Evolutionary conservation across 2,797 vertebrate species (phyloP).

Genomic region (Selene dorsalis): DNA sequence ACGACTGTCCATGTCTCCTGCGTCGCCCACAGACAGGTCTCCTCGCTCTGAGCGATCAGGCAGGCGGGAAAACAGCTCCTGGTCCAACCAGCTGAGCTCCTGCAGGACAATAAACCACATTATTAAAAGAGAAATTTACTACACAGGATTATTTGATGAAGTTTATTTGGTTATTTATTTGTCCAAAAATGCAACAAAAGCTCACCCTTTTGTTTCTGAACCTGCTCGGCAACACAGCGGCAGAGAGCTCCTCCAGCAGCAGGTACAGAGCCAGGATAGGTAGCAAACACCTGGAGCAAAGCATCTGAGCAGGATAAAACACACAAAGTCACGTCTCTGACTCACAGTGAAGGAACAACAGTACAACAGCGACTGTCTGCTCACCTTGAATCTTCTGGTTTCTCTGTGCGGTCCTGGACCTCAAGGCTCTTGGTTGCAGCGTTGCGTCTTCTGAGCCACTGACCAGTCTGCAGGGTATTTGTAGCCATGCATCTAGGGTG

Average conservation of each 20-base stretch:
- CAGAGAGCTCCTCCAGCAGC: slow-evolving; percentile 75
- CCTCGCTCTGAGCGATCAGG: slow-evolving; percentile 66
- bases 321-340: background rate
- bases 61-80: slow-evolving; percentile 65
- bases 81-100: slow-evolving; percentile 74
- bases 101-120: slow-evolving; percentile 35
- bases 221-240: slow-evolving; percentile 68
- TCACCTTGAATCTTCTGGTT: slow-evolving; percentile 42
- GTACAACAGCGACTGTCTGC: background rate
- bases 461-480: slow-evolving; percentile 74
- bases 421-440: slow-evolving; percentile 6
- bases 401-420: slow-evolving; percentile 15
- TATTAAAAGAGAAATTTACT: background rate
- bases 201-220: slow-evolving; percentile 75
- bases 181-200: background rate
- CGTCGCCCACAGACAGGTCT: slow-evolving; percentile 77
- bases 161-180: too few relatives aligned
- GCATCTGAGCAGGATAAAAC: slow-evolving; percentile 74
- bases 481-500: slow-evolving; percentile 81
- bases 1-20: slow-evolving; percentile 40
- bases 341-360: background rate
- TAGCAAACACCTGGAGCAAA: slow-evolving; percentile 73
- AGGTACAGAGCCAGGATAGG: slow-evolving; percentile 75
- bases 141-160: background rate
- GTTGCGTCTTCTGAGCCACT: slow-evolving; percentile 48